Conservation (phyloP, 2,888 invertebrate species). For the Luffia ferchaultella region DNA sequence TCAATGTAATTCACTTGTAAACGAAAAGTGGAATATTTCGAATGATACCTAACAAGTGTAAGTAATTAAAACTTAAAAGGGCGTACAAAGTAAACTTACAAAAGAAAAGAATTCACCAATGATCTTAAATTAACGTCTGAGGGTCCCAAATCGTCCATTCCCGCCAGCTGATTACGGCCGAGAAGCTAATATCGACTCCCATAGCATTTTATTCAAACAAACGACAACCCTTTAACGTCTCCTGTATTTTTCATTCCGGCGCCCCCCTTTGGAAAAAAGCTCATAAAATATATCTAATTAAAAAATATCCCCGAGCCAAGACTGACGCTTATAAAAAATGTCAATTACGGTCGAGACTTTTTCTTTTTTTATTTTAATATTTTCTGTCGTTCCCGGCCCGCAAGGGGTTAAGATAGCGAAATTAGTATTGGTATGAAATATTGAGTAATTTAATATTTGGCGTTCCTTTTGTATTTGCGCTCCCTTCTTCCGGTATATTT, state of each 20-base stretch:
- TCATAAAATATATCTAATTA: slow-evolving; percentile 69
- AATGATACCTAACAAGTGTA: background rate
- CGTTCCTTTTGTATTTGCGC: slow-evolving; percentile 17
- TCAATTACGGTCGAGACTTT: slow-evolving; percentile 60
- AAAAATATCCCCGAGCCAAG: slow-evolving; percentile 66
- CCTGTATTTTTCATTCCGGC: slow-evolving; percentile 22
- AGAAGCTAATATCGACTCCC: slow-evolving; percentile 61
- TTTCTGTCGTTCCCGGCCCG: slow-evolving; percentile 53
- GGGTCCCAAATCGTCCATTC: slow-evolving; percentile 64
- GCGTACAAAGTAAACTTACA: background rate
- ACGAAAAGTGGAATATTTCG: too few relatives aligned
- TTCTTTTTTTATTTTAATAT: slow-evolving; percentile 29
- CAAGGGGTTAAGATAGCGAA: slow-evolving; percentile 64
- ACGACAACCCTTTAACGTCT: slow-evolving; percentile 22
- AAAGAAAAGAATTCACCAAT: slow-evolving; percentile 25
- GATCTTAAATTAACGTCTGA: slow-evolving; percentile 59
- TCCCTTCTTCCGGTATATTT: slow-evolving; percentile 16
- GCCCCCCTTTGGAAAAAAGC: slow-evolving; percentile 57
- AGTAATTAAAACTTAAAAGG: background rate
- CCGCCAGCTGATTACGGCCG: slow-evolving; percentile 61
- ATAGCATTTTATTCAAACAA: slow-evolving; percentile 7
- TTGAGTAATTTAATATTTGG: slow-evolving; percentile 64
- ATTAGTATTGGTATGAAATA: slow-evolving; percentile 67
- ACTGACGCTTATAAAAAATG: slow-evolving; percentile 68
- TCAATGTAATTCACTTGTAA: too few relatives aligned